A percentile compares a stretch with the other conserved stretches of the same genome.
Evolutionary conservation across 2,113 vertebrate genomes (phyloP).

Genomic region (Semicossyphus pulcher): DNA sequence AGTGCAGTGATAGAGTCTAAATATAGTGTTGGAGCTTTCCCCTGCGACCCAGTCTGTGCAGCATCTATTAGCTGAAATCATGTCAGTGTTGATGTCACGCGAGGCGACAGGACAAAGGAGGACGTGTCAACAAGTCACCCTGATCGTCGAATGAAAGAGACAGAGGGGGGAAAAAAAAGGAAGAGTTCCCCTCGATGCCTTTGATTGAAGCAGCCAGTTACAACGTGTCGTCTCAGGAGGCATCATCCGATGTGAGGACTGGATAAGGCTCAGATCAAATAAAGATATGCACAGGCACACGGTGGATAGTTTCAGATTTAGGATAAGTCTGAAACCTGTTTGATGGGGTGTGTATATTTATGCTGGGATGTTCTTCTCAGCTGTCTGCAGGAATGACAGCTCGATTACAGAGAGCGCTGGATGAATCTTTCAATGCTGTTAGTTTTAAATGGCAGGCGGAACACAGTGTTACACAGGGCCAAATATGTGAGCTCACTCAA

Average conservation of each 20-base stretch:
- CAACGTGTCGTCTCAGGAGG: slow-evolving; percentile 51
- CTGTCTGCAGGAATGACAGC: slow-evolving; percentile 71
- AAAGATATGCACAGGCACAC: slow-evolving; percentile 55
- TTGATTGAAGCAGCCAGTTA: slow-evolving; percentile 70
- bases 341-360: slow-evolving; percentile 66
- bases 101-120: slow-evolving; percentile 75
- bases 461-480: slow-evolving; percentile 28
- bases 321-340: slow-evolving; percentile 63
- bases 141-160: slow-evolving; percentile 60
- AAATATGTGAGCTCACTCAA: slow-evolving; percentile 33
- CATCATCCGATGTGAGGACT: slow-evolving; percentile 50
- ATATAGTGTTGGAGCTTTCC: slow-evolving; percentile 55
- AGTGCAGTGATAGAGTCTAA: slow-evolving; percentile 51
- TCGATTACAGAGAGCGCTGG: slow-evolving; percentile 54
- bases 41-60: slow-evolving; percentile 41
- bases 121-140: slow-evolving; percentile 71
- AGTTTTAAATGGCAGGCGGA: slow-evolving; percentile 55
- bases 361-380: slow-evolving; percentile 65
- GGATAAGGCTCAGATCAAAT: slow-evolving; percentile 60
- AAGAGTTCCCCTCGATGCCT: slow-evolving; percentile 23
- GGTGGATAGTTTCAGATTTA: slow-evolving; percentile 59
- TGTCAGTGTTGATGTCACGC: slow-evolving; percentile 71
- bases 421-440: slow-evolving; percentile 47
- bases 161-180: slow-evolving; percentile 8
- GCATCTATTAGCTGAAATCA: slow-evolving; percentile 81